A percentile compares a stretch with the other conserved stretches of the same genome.
Evolutionary conservation across 2,888 invertebrate genomes (phyloP).

Genomic region (Mimumesa dahlbomi): DNA sequence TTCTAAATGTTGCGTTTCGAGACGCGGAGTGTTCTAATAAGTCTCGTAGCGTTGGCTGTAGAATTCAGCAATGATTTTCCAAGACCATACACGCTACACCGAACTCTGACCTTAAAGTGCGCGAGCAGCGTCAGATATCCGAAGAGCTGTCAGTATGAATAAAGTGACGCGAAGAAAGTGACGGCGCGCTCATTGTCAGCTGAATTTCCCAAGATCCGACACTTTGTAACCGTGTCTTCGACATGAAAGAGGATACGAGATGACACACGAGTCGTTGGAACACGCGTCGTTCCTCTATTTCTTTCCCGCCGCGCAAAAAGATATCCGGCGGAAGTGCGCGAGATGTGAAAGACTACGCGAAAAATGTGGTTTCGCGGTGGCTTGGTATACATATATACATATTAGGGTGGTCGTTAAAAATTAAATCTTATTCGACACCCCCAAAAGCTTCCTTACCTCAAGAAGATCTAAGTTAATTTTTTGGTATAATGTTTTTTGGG

Average conservation of each 20-base stretch:
- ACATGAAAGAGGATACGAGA: conserved; percentile 43
- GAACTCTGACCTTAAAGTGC: not conserved
- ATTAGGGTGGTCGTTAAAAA: too few relatives aligned
- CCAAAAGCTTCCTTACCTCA: too few relatives aligned
- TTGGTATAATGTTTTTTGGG: too few relatives aligned
- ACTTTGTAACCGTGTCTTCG: conserved; percentile 4
- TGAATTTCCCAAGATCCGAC: conserved; percentile 34
- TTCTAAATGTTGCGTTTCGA: too few relatives aligned
- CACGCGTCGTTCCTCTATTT: conserved; percentile 3
- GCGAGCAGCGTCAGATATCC: not conserved
- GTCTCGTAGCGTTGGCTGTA: too few relatives aligned
- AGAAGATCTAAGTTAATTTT: too few relatives aligned
- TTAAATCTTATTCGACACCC: too few relatives aligned
- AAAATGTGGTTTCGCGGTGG: conserved; percentile 12
- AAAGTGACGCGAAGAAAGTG: conserved; percentile 6
- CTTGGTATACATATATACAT: too few relatives aligned
- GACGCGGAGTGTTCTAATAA: too few relatives aligned
- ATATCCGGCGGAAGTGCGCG: conserved; percentile 54
- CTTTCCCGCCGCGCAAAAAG: conserved; percentile 19
- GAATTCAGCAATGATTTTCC: too few relatives aligned
- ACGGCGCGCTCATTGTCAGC: conserved; percentile 27
- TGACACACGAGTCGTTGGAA: conserved; percentile 17
- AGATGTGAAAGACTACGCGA: conserved; percentile 38
- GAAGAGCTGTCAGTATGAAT: not conserved
- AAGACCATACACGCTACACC: too few relatives aligned